These are phyloP conservation scores for Prunella fulvescens DNA, from an alignment of 2,113 vertebrate genomes.

Conservation along the genomic window DNA sequence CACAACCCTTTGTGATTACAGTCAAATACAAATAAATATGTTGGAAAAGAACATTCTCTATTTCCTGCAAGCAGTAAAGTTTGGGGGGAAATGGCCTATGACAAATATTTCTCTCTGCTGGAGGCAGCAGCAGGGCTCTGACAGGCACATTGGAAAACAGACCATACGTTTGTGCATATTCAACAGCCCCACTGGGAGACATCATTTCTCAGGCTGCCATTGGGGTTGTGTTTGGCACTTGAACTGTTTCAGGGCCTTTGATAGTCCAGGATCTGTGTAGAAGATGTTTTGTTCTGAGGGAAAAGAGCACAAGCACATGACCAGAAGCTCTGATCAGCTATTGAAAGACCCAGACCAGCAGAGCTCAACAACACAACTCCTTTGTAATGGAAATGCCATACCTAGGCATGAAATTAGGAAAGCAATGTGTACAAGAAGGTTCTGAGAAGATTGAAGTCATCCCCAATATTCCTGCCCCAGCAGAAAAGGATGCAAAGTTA, in stretches of 20 bases:
- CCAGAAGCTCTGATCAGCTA: conserved; percentile 19
- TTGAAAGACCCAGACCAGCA: conserved; percentile 19
- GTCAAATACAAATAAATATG: conserved; percentile 5
- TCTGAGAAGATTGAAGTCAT: neutral
- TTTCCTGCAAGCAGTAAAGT: conserved; percentile 12
- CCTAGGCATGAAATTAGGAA: conserved; percentile 24
- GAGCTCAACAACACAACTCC: neutral
- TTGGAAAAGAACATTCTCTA: neutral
- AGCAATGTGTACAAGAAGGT: neutral
- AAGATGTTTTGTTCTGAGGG: conserved; percentile 31
- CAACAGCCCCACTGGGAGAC: conserved; percentile 42
- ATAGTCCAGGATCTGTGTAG: neutral
- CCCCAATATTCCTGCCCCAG: neutral
- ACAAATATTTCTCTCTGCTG: conserved; percentile 50
- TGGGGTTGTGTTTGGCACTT: conserved; percentile 44
- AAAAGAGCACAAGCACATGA: conserved; percentile 17
- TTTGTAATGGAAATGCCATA: conserved; percentile 51
- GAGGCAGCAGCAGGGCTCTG: conserved; percentile 54
- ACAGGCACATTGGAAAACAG: conserved; percentile 39
- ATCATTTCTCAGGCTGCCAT: conserved; percentile 15
- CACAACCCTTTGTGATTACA: neutral
- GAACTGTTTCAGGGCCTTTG: conserved; percentile 31
- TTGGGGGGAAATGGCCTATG: neutral
- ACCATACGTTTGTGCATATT: conserved; percentile 36
- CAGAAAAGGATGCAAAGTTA: conserved; percentile 11